phyloP scores from a whole-genome alignment of 2,888 invertebrate genomes.

The Drosophila seclusa region DNA sequence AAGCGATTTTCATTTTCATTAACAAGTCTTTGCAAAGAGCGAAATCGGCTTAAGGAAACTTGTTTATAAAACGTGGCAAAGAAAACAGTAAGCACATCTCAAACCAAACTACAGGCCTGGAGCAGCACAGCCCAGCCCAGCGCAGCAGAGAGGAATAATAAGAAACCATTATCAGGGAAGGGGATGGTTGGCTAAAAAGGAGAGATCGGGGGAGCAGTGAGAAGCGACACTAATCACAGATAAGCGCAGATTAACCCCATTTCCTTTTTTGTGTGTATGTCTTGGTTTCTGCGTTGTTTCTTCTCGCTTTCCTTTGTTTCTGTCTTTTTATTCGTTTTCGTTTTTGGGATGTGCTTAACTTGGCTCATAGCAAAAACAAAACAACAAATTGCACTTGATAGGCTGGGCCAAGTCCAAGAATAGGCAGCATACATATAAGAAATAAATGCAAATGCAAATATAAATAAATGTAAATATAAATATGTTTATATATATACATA shows the following conservation, averaged over 20 bases:
- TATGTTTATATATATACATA: background rate
- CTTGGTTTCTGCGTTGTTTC: slow-evolving; percentile 18
- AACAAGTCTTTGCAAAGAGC: slow-evolving; percentile 76
- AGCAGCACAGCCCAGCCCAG: background rate
- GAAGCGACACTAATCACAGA: slow-evolving; percentile 81
- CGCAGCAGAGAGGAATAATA: slow-evolving; percentile 62
- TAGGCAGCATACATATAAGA: slow-evolving; percentile 28
- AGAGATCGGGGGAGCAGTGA: slow-evolving; percentile 27
- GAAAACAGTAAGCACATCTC: slow-evolving; percentile 55
- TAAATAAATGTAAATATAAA: background rate
- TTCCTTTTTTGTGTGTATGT: slow-evolving; percentile 32
- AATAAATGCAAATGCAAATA: slow-evolving; percentile 27
- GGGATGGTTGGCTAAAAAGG: slow-evolving; percentile 16
- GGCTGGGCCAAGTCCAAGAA: slow-evolving; percentile 41
- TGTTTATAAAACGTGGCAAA: slow-evolving; percentile 67
- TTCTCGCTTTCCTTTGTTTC: background rate
- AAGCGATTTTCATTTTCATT: slow-evolving; percentile 78
- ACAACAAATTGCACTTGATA: slow-evolving; percentile 62
- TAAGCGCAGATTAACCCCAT: slow-evolving; percentile 80
- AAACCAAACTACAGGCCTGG: slow-evolving; percentile 54
- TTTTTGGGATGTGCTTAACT: slow-evolving; percentile 31
- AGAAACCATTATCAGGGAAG: slow-evolving; percentile 54
- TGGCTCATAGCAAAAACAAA: slow-evolving; percentile 24
- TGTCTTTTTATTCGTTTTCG: background rate
- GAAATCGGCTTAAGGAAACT: slow-evolving; percentile 79